Conservation (phyloP, 2,888 invertebrate species). For the Danaus chrysippus region DNA sequence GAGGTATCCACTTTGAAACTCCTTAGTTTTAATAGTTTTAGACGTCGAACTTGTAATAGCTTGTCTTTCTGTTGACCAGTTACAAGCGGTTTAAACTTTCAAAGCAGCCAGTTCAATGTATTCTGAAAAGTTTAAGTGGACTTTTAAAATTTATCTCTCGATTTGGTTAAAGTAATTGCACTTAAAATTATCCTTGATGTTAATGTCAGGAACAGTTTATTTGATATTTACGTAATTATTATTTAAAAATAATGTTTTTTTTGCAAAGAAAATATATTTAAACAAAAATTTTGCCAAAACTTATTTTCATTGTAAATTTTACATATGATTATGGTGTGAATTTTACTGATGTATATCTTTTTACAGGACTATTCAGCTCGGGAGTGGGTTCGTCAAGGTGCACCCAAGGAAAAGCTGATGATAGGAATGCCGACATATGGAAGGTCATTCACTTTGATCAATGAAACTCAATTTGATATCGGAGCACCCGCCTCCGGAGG, state of each 20-base stretch:
- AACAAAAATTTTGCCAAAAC: too few species aligned
- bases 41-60: conserved; percentile 4
- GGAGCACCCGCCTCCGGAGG: conserved; percentile 95
- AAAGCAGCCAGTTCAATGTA: conserved; percentile 2
- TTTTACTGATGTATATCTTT: conserved; percentile 8
- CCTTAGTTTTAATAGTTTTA: conserved; percentile 3
- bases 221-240: too few species aligned
- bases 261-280: too few species aligned
- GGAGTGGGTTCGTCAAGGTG: conserved; percentile 96
- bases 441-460: conserved; percentile 92
- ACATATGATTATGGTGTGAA: not conserved
- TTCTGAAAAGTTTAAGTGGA: not conserved
- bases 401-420: conserved; percentile 95
- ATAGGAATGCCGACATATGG: conserved; percentile 98
- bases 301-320: too few species aligned
- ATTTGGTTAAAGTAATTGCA: too few species aligned
- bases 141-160: too few species aligned
- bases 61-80: not conserved
- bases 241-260: too few species aligned
- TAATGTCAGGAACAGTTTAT: too few species aligned
- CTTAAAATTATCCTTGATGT: too few species aligned
- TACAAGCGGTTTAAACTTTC: conserved; percentile 6
- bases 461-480: conserved; percentile 93
- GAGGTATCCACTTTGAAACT: conserved; percentile 1
- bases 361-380: conserved; percentile 90